Base-by-base conservation (phyloP, 2,797 vertebrate genomes). In the Melanitta fusca region DNA sequence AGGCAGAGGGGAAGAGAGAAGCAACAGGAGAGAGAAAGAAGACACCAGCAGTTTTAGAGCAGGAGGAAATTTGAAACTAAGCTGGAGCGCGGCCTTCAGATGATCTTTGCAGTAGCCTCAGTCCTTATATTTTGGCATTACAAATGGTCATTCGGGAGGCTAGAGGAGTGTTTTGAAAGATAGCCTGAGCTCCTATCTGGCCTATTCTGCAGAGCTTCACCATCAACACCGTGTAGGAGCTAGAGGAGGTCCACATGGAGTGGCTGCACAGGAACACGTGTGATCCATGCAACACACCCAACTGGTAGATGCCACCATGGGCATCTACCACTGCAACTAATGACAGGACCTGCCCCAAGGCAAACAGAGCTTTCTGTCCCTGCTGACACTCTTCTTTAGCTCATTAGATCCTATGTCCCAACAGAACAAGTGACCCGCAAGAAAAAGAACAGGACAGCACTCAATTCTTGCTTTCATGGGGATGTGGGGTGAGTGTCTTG, bases 31-130 rank as follows among this genome's bases (percentile, higher is more conserved):
- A 66, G 45, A 85, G 54, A 72, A 3, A 72, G 13, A 85, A 80
- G 86, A 57, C 5, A 78, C 45, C 9, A 62, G 65, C 61, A 30
- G 25, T 51, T 89, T 71, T 75, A 88, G 75, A 92, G 51, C 21
- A 70, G 64, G 64, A 43, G 89, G 38, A 94, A 64, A 83, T 85
- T 20, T 74, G 45, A 91, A n/a, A 62, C 75, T 96, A 70, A 95
- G 73, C 89, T 56, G 84, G 38, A 79, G 66, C 6, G 25, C 12
- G 24, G 32, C 62, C 32, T 82, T 88, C 57, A 82, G 69, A 81
- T 73, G 14, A 85, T 73, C 47, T 73, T 34, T n/a, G 24, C 5
- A 41, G 62, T 64, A 86, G 25, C 68, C 32, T 58, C 66, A 51
- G 18, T 56, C 62, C 80, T 78, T 83, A 1, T 60, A 38, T 83